phyloP scores from a whole-genome alignment of 1,140 invertebrate species.

The Papilio polytes region DNA sequence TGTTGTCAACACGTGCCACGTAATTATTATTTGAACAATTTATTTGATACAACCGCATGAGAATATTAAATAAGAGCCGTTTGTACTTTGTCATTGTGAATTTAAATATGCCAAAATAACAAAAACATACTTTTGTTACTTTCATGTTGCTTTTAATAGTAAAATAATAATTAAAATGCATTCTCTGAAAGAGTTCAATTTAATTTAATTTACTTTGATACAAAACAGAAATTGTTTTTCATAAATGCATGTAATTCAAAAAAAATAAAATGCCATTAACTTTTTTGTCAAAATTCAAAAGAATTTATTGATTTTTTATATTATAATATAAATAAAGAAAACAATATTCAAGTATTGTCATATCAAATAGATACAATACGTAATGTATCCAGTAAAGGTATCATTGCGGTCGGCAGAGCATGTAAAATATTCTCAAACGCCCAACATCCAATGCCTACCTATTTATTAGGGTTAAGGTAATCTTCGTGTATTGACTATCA shows the following conservation, averaged over 20 bases:
- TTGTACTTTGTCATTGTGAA: not conserved
- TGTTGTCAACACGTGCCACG: slow-evolving; percentile 21
- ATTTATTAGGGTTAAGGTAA: slow-evolving; percentile 26
- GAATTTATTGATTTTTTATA: no score
- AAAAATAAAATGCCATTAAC: no score
- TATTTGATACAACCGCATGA: slow-evolving; percentile 23
- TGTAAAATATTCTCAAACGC: slow-evolving; percentile 12
- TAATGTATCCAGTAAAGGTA: not conserved
- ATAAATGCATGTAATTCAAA: no score
- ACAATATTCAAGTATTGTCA: not conserved
- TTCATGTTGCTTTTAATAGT: not conserved
- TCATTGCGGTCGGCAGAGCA: not conserved
- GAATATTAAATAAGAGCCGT: slow-evolving; percentile 8
- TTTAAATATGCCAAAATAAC: not conserved
- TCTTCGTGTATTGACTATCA: slow-evolving; percentile 12
- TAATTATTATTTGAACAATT: slow-evolving; percentile 37
- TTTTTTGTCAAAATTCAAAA: no score
- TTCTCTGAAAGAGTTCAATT: not conserved
- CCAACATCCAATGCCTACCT: slow-evolving; percentile 4
- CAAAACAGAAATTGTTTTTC: no score
- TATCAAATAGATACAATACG: not conserved
- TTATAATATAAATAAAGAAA: not conserved
- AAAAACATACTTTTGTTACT: not conserved
- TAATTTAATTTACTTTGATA: not conserved
- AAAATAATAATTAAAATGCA: not conserved